Evolutionary conservation across 2,113 vertebrate genomes (phyloP).

Genomic region (Petroica traversi): DNA sequence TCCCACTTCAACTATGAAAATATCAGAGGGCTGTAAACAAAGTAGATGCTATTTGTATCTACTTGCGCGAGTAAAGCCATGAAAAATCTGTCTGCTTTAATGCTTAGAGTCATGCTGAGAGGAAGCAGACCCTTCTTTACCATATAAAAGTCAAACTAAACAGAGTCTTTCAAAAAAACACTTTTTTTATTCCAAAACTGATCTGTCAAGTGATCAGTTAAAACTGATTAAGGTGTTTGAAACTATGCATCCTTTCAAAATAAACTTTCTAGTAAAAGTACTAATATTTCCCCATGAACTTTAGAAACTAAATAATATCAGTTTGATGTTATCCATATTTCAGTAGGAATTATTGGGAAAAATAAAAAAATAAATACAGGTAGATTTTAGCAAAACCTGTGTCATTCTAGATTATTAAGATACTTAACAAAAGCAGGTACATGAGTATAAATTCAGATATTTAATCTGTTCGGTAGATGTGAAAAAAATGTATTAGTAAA

Average conservation of each 20-base stretch:
- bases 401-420: not conserved
- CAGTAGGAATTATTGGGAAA: not conserved
- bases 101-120: not conserved
- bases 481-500: not conserved
- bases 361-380: not conserved
- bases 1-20: not conserved
- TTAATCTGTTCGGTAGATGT: not conserved
- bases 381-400: not conserved
- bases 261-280: not conserved
- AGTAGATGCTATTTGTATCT: not conserved
- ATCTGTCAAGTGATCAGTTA: not conserved
- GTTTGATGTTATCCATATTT: not conserved
- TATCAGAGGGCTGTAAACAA: not conserved
- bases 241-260: not conserved
- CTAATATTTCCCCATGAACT: not conserved
- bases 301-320: not conserved
- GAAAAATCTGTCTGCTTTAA: not conserved
- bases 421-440: not conserved
- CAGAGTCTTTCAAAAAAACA: not conserved
- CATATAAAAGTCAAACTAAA: not conserved
- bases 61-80: not conserved
- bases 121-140: not conserved
- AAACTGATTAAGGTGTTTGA: not conserved
- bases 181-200: not conserved
- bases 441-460: not conserved